These are phyloP conservation scores for Sphaerophoria taeniata DNA, from an alignment of 2,888 invertebrate species.

Conservation along the genomic window DNA sequence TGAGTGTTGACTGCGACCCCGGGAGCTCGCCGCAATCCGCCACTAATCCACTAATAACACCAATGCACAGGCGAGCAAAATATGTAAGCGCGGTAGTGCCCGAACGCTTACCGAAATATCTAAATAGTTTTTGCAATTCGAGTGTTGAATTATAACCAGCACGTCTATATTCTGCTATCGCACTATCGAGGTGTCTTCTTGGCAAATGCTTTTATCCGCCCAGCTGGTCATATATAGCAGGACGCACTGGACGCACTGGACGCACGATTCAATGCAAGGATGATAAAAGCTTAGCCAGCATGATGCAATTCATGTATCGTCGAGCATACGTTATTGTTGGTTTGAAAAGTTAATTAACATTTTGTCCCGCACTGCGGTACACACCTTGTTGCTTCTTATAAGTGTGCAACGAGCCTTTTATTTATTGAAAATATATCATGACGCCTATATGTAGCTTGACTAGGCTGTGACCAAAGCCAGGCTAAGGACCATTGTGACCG, in stretches of 20 bases:
- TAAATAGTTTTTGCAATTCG: slow-evolving; percentile 73
- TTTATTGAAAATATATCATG: slow-evolving; percentile 74
- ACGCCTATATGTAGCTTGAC: slow-evolving; percentile 57
- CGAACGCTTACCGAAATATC: slow-evolving; percentile 70
- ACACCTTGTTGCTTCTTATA: slow-evolving; percentile 50
- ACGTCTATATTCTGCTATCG: slow-evolving; percentile 14
- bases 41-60: slow-evolving; percentile 68
- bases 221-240: slow-evolving; percentile 53
- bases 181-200: slow-evolving; percentile 65
- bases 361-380: slow-evolving; percentile 76
- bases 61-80: slow-evolving; percentile 52
- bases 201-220: slow-evolving; percentile 65
- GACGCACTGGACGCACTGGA: slow-evolving; percentile 5
- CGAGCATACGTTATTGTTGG: slow-evolving; percentile 83
- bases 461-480: slow-evolving; percentile 36
- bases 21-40: slow-evolving; percentile 67
- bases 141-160: slow-evolving; percentile 68
- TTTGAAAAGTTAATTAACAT: slow-evolving; percentile 83
- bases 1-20: slow-evolving; percentile 74
- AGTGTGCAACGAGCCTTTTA: slow-evolving; percentile 73
- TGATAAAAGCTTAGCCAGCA: slow-evolving; percentile 73
- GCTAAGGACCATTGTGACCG: slow-evolving; percentile 38
- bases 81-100: slow-evolving; percentile 67
- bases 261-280: slow-evolving; percentile 29
- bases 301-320: slow-evolving; percentile 65